phyloP scores from a whole-genome alignment of 2,797 vertebrate genomes.

The Platalea minor region DNA sequence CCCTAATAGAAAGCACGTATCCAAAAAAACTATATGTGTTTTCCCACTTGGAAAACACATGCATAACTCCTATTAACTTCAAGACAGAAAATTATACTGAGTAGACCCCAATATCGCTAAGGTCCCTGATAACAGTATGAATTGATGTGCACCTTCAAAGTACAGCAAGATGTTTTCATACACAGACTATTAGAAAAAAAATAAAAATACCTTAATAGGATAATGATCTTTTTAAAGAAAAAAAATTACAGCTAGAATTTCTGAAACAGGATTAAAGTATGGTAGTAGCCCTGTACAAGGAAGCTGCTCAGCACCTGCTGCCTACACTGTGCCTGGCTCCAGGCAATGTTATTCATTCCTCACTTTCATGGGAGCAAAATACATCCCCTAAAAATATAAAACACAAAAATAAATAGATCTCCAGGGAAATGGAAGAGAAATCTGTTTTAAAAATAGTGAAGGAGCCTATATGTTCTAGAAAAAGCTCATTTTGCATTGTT shows the following conservation, averaged over 20 bases:
- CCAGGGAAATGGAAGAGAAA: neutral
- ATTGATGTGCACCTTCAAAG: constrained; percentile 18
- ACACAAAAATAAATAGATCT: constrained; percentile 62
- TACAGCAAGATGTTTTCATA: neutral
- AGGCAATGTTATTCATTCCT: constrained; percentile 53
- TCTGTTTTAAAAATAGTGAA: constrained; percentile 44
- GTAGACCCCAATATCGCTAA: neutral
- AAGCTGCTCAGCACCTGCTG: constrained; percentile 39
- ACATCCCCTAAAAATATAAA: constrained; percentile 58
- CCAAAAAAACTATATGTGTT: constrained; percentile 8
- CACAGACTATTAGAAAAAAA: neutral
- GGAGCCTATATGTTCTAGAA: constrained; percentile 9
- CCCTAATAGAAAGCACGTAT: neutral
- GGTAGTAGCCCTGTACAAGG: neutral
- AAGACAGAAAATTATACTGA: constrained; percentile 25
- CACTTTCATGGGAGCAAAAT: constrained; percentile 51
- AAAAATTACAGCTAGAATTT: constrained; percentile 15
- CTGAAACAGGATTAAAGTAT: constrained; percentile 20
- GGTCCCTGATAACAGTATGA: neutral
- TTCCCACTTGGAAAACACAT: constrained; percentile 21
- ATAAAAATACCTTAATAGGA: neutral
- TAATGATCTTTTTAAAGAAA: constrained; percentile 6
- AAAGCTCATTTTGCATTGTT: constrained; percentile 45
- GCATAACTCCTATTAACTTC: constrained; percentile 26
- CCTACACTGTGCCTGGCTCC: constrained; percentile 46